These are phyloP conservation scores for Sebastes umbrosus DNA, from an alignment of 2,797 vertebrate species.

Conservation along the genomic window DNA sequence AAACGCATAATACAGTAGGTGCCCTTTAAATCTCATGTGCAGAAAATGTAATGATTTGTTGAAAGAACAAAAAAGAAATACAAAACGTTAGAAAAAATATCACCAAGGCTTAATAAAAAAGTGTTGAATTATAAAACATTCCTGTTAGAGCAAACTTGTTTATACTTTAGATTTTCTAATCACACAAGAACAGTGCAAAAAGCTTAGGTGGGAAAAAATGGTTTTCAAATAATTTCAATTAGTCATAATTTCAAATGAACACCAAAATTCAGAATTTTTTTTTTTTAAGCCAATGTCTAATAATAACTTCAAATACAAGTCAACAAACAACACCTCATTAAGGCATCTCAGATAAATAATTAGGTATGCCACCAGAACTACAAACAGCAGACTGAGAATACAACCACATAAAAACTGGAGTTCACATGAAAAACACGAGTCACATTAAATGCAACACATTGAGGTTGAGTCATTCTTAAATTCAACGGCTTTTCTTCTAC, in stretches of 20 bases:
- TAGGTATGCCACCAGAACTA: not conserved
- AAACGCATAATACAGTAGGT: too few relatives aligned
- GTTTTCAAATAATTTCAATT: not conserved
- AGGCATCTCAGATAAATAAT: not conserved
- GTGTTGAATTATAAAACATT: not conserved
- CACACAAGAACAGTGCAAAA: not conserved
- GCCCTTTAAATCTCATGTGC: too few relatives aligned
- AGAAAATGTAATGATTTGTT: too few relatives aligned
- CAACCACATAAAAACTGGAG: not conserved
- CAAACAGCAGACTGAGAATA: not conserved
- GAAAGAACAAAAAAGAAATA: not conserved
- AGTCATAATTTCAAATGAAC: not conserved
- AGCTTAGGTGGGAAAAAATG: not conserved
- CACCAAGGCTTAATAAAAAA: not conserved
- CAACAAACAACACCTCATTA: not conserved
- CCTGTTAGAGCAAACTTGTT: not conserved
- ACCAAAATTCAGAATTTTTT: not conserved
- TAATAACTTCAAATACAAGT: not conserved
- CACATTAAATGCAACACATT: not conserved
- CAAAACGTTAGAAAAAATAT: not conserved
- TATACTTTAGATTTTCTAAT: not conserved
- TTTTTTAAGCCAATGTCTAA: not conserved
- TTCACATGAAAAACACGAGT: not conserved
- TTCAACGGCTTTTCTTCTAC: not conserved
- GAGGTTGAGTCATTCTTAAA: conserved; percentile 17